Conservation (phyloP, 2,888 invertebrate genomes). For the Ischnus inquisitorius region DNA sequence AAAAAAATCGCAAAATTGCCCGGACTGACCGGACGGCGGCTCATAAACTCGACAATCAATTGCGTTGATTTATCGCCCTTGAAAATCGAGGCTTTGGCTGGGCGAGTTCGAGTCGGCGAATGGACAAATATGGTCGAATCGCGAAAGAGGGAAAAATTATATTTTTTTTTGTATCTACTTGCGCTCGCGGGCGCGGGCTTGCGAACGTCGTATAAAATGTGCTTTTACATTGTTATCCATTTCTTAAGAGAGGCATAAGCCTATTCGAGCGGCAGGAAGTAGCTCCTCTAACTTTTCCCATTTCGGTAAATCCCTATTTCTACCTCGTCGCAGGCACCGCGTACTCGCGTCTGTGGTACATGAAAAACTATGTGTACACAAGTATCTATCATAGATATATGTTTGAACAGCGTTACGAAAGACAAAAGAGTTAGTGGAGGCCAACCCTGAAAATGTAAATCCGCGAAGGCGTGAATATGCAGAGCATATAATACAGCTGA, state of each 20-base stretch:
- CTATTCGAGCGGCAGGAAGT: neutral
- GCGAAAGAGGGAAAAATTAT: neutral
- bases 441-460: constrained; percentile 50
- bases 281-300: constrained; percentile 58
- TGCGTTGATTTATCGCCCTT: constrained; percentile 29
- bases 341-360: neutral
- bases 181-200: neutral
- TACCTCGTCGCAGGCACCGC: constrained; percentile 6
- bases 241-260: constrained; percentile 4
- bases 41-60: neutral
- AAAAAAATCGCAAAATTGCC: neutral
- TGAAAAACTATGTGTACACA: neutral
- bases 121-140: neutral
- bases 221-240: constrained; percentile 34
- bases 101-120: neutral
- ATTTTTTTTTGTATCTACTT: neutral
- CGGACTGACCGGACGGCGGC: neutral
- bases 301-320: constrained; percentile 60
- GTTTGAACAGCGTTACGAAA: constrained; percentile 33
- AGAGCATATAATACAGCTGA: neutral
- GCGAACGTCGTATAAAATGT: constrained; percentile 21
- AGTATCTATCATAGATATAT: neutral
- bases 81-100: neutral
- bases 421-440: constrained; percentile 26
- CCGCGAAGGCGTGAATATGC: constrained; percentile 18